Percentiles rank a stretch among this genome's conserved stretches.
phyloP scores from a whole-genome alignment of 2,113 vertebrate genomes.

The Brachionichthys hirsutus region DNA sequence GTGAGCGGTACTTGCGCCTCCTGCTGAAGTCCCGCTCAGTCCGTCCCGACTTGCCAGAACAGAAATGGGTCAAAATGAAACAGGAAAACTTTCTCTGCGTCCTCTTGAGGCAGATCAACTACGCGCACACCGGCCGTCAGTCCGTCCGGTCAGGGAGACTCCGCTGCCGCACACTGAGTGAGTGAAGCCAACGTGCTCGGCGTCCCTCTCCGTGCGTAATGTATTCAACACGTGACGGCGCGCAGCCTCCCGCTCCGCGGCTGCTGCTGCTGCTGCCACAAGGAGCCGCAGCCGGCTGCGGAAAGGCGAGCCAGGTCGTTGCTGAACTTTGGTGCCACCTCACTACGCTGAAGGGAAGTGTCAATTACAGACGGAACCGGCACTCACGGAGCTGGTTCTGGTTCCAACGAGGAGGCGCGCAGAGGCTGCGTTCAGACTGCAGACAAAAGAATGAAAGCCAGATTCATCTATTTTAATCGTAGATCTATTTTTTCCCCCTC shows the following conservation, averaged over 20 bases:
- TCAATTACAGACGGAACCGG: background rate
- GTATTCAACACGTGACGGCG: conserved; percentile 73
- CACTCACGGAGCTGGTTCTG: too few species aligned
- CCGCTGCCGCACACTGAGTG: conserved; percentile 47
- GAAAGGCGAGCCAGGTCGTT: conserved; percentile 18
- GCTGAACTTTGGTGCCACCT: conserved; percentile 80
- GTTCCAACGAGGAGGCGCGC: background rate
- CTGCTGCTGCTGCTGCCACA: conserved; percentile 26
- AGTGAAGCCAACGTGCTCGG: conserved; percentile 52
- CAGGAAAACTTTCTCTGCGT: conserved; percentile 29
- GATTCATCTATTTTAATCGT: too few species aligned
- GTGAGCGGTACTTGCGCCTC: background rate
- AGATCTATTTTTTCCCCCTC: too few species aligned
- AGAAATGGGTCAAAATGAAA: conserved; percentile 13
- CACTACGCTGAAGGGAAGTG: conserved; percentile 68
- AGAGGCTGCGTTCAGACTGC: too few species aligned
- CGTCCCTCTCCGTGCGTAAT: conserved; percentile 67
- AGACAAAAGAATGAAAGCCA: too few species aligned
- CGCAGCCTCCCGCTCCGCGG: conserved; percentile 43
- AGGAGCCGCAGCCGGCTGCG: conserved; percentile 37
- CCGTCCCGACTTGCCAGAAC: conserved; percentile 7
- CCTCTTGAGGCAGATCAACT: conserved; percentile 19
- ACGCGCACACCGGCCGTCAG: conserved; percentile 38
- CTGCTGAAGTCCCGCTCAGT: conserved; percentile 1
- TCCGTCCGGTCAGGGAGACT: conserved; percentile 9